Conservation (phyloP, 2,797 vertebrate species). For the Naso thynnoides region DNA sequence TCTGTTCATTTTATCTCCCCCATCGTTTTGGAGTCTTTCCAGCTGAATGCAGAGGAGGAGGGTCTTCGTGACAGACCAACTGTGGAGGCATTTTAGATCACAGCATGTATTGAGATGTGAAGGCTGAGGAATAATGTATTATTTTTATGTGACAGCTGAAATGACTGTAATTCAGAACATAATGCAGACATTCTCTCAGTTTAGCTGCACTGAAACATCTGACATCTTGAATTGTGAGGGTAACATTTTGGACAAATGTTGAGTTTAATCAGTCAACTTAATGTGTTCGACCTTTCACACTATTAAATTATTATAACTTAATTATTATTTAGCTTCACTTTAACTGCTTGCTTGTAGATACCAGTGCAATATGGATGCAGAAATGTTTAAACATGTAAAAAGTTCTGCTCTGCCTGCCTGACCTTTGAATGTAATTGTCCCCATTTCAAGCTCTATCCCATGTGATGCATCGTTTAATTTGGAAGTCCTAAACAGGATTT, state of each 20-base stretch:
- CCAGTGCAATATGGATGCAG: constrained; percentile 16
- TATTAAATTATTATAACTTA: constrained; percentile 31
- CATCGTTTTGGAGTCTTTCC: constrained; percentile 29
- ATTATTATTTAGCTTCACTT: constrained; percentile 34
- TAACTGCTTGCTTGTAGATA: constrained; percentile 27
- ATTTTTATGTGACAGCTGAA: constrained; percentile 23
- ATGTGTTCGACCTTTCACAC: constrained; percentile 42
- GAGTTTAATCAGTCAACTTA: constrained; percentile 8
- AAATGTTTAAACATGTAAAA: constrained; percentile 45
- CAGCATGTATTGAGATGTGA: constrained; percentile 19
- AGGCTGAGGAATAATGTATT: constrained; percentile 27
- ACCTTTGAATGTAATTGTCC: constrained; percentile 63
- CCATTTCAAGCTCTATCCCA: constrained; percentile 32
- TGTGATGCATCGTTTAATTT: constrained; percentile 35
- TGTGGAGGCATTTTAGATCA: constrained; percentile 32
- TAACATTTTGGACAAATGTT: background rate
- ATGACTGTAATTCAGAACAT: constrained; percentile 22
- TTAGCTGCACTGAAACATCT: background rate
- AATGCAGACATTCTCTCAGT: background rate
- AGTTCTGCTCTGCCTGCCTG: constrained; percentile 30
- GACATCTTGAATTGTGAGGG: background rate
- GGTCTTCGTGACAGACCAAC: constrained; percentile 14
- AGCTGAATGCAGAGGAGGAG: background rate
- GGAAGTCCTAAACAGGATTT: constrained; percentile 30
- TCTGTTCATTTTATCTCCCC: constrained; percentile 24